Base-by-base conservation (phyloP, 2,113 vertebrate genomes). In the Salvator merianae region DNA sequence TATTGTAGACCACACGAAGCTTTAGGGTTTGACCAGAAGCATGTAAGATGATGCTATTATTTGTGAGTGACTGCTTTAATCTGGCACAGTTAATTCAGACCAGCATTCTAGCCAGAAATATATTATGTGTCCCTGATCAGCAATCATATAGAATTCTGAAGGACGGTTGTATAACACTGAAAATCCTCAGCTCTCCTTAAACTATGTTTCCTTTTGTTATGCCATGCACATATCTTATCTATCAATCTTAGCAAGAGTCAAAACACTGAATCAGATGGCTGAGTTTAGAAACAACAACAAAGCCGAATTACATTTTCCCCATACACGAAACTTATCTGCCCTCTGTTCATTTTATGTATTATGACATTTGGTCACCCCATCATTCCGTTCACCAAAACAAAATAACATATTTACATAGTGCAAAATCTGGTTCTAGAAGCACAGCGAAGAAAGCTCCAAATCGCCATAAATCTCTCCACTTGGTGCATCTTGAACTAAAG, bases 361-460 rank as follows among this genome's bases (percentile, higher is more conserved):
- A 84, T 0, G 16, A 68, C 75, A 32, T 84, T 77, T 40, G 36
- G 47, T 71, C 73, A 69, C 34, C 73, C 26, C 50, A 7, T 77
- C 18, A 38, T 30, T 30, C 12, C 6, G 5, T 55, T n/a, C 24
- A 18, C 30, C 13, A 28, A 69, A 68, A 62, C 63, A 79, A 74
- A 77, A 53, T 73, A 81, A 84, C 55, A 10, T 0, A 1, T 68
- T 36, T 9, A 53, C 59, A 90, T 89, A 28, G 53, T 3, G 50
- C 75, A 40, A 86, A 59, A 84, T 71, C 50, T n/a, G 12, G 22
- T 30, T 68, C 73, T 5, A 6, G 28, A 4, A 30, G 55, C 10
- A 72, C 71, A 36, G 83, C 9, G 83, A 84, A 86, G 76, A 89
- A 80, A 91, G 91, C 82, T 92, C 43, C 62, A 90, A 86, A 91